phyloP scores from a whole-genome alignment of 2,113 vertebrate species.

The Tychaedon coryphoeus region DNA sequence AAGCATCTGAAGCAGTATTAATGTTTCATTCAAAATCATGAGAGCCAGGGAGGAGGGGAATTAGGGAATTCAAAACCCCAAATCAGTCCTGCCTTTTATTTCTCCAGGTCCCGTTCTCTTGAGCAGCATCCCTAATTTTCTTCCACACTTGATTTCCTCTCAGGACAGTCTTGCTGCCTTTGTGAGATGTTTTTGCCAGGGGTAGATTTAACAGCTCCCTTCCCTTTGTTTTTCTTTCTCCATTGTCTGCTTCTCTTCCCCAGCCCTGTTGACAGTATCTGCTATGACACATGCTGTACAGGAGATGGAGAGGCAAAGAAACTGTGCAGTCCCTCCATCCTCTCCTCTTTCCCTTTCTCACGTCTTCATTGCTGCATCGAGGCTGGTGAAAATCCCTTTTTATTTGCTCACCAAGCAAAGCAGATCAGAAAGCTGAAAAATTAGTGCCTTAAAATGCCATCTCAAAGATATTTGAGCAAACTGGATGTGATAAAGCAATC shows the following conservation, averaged over 20 bases:
- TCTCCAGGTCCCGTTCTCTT: not conserved
- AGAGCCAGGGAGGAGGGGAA: slow-evolving; percentile 26
- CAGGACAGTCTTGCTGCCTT: not conserved
- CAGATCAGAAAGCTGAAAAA: not conserved
- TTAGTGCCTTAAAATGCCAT: not conserved
- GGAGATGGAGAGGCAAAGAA: not conserved
- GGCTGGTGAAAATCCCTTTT: not conserved
- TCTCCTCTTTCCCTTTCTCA: not conserved
- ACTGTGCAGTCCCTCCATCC: not conserved
- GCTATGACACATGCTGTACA: not conserved
- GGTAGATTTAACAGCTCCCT: not conserved
- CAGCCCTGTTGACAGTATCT: not conserved
- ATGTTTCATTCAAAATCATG: slow-evolving; percentile 54
- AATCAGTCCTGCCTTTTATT: slow-evolving; percentile 8
- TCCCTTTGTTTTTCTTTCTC: not conserved
- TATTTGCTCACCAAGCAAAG: not conserved
- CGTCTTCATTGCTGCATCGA: not conserved
- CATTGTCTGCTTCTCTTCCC: not conserved
- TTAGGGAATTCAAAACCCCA: slow-evolving; percentile 9
- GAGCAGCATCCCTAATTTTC: not conserved
- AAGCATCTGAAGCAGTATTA: slow-evolving; percentile 61
- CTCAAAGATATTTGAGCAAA: not conserved
- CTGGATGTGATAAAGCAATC: not conserved
- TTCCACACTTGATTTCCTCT: not conserved
- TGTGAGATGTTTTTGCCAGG: not conserved